Evolutionary conservation across 2,888 invertebrate species (phyloP).

Genomic region (Chloroclysta siterata): DNA sequence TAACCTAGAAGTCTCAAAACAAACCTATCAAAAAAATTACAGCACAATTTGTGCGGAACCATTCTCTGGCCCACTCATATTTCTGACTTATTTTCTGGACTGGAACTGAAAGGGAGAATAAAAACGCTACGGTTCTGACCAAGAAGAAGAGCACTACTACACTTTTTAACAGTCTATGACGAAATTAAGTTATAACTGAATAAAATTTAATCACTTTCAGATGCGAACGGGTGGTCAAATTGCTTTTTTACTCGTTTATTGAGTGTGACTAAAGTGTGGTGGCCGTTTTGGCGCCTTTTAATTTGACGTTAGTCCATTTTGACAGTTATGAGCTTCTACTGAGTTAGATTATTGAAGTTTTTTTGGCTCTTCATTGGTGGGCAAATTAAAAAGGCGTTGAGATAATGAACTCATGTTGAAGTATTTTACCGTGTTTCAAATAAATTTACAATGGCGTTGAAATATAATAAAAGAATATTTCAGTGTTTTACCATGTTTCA

Average conservation of each 20-base stretch:
- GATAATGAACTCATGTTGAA: no score
- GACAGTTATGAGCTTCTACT: conserved; percentile 55
- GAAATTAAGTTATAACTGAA: conserved; percentile 66
- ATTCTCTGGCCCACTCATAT: background rate
- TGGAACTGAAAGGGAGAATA: background rate
- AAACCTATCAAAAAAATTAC: no score
- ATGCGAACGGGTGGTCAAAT: conserved; percentile 52
- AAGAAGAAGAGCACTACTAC: conserved; percentile 14
- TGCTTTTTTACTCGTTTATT: conserved; percentile 55
- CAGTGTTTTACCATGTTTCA: no score
- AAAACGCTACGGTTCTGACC: conserved; percentile 4
- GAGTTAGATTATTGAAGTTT: conserved; percentile 56
- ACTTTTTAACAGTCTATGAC: conserved; percentile 46
- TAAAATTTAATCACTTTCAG: conserved; percentile 63
- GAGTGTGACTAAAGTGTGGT: conserved; percentile 73
- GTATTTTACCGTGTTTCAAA: no score
- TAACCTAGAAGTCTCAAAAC: no score
- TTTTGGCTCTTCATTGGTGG: conserved; percentile 24
- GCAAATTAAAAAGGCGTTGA: conserved; percentile 1
- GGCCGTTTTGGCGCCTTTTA: conserved; percentile 68
- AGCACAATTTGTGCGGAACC: no score
- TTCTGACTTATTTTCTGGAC: background rate
- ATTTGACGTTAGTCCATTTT: conserved; percentile 57
- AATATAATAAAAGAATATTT: no score
- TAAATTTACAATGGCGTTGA: no score